phyloP scores from a whole-genome alignment of 2,113 vertebrate genomes.

The Eonycteris spelaea region DNA sequence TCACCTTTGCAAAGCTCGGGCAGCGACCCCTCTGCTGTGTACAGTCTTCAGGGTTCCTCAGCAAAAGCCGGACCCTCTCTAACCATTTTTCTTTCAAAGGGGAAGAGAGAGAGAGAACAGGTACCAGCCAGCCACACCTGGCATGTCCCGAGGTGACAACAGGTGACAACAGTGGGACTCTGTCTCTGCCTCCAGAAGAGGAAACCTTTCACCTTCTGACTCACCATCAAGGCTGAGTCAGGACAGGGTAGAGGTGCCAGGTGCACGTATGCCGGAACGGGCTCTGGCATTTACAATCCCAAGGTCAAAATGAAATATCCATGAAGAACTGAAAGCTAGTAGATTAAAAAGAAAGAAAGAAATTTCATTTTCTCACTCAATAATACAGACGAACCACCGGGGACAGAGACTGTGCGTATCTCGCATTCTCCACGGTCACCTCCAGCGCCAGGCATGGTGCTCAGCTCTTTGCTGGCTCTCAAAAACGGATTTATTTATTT shows the following conservation, averaged over 20 bases:
- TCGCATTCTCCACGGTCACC: neutral
- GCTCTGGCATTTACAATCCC: neutral
- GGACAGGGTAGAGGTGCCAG: neutral
- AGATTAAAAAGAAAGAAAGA: neutral
- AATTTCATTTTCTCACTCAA: neutral
- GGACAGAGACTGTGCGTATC: neutral
- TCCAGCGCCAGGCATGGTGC: neutral
- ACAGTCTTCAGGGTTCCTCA: neutral
- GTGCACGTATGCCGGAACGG: fast-evolving
- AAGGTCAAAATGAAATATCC: neutral
- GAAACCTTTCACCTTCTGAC: neutral
- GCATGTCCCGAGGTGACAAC: fast-evolving
- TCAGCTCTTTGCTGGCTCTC: neutral
- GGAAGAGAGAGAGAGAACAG: neutral
- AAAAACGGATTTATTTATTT: neutral
- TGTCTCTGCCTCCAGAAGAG: neutral
- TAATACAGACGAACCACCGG: neutral
- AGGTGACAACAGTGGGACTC: neutral
- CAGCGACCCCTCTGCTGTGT: neutral
- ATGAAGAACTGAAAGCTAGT: neutral
- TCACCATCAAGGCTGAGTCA: neutral
- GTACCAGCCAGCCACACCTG: neutral
- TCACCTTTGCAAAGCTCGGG: neutral
- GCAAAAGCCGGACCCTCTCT: too few relatives aligned
- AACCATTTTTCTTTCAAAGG: neutral